Conservation (phyloP, 2,888 invertebrate genomes). For the Cactoblastis cactorum region DNA sequence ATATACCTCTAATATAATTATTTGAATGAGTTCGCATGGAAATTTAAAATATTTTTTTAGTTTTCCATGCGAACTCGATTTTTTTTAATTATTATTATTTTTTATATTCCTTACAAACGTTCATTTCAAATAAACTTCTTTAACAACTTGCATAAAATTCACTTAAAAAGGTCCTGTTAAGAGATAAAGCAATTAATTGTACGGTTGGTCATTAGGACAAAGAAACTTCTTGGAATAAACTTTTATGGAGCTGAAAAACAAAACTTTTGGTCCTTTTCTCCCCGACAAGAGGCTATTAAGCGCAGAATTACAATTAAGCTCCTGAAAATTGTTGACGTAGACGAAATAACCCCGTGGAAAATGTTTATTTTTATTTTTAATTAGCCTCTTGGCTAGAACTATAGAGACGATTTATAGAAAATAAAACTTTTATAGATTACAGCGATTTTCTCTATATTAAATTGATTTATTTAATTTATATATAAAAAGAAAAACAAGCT, state of each 20-base stretch:
- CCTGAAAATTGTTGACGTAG: conserved; percentile 13
- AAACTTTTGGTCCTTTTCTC: conserved; percentile 11
- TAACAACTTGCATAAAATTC: background rate
- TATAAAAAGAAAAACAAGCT: no score
- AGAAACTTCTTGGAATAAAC: conserved; percentile 13
- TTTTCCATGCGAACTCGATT: no score
- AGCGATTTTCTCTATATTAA: no score
- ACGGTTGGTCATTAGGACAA: conserved; percentile 6
- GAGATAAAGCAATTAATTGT: conserved; percentile 7
- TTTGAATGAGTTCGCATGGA: no score
- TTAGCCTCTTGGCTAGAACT: background rate
- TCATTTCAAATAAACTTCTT: no score
- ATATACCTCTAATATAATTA: no score
- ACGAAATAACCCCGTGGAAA: conserved; percentile 6
- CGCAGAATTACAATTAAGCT: conserved; percentile 13
- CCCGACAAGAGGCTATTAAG: conserved; percentile 12
- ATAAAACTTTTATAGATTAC: no score
- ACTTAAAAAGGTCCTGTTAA: background rate
- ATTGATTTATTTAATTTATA: no score
- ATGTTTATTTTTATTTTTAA: conserved; percentile 13
- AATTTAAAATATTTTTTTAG: no score
- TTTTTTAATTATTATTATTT: no score
- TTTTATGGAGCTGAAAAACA: conserved; percentile 14
- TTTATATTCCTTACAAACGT: no score
- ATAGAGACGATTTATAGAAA: background rate